Conservation (phyloP, 2,888 invertebrate species). For the Rotaria socialis region DNA sequence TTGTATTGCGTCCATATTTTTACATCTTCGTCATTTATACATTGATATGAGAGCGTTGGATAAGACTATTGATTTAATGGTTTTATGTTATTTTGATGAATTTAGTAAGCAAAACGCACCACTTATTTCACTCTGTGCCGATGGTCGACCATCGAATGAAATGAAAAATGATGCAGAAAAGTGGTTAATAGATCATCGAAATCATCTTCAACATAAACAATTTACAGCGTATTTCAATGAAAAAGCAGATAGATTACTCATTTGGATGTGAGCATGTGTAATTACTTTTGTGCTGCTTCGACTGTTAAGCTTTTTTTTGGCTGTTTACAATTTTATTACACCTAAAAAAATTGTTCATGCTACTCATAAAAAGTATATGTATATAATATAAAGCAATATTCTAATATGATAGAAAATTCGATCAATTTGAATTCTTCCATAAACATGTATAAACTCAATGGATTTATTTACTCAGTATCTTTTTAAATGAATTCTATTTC, state of each 20-base stretch:
- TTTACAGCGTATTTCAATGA: conserved; percentile 9
- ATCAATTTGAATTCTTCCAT: no score
- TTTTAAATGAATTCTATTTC: no score
- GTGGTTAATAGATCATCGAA: not conserved
- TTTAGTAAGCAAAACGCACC: not conserved
- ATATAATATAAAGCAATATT: no score
- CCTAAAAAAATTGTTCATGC: no score
- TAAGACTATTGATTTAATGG: not conserved
- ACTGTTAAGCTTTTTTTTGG: no score
- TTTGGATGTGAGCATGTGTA: not conserved
- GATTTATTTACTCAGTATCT: no score
- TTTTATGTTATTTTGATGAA: conserved; percentile 20
- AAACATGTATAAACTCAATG: no score
- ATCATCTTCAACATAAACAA: not conserved
- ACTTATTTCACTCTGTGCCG: not conserved
- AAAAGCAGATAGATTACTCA: conserved; percentile 18
- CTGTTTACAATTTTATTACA: no score
- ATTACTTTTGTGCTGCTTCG: no score
- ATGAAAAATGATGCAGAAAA: not conserved
- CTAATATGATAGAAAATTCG: no score
- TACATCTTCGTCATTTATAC: not conserved
- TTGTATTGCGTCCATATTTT: not conserved
- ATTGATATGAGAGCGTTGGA: conserved; percentile 10
- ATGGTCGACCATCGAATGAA: not conserved
- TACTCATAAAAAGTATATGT: no score